These are phyloP conservation scores for Malacosoma neustria DNA, from an alignment of 2,888 invertebrate genomes.

Conservation along the genomic window DNA sequence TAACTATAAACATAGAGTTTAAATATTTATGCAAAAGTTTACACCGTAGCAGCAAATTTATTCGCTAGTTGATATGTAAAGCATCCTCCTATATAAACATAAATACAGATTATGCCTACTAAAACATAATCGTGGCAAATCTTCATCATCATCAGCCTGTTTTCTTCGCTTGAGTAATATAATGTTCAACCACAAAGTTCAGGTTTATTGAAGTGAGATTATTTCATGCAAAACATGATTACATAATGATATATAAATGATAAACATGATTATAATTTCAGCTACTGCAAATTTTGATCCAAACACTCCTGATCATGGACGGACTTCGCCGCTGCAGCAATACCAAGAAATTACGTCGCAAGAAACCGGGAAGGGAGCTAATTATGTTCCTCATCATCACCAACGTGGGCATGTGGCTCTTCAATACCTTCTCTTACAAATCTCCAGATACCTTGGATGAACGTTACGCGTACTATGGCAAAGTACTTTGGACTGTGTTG, in stretches of 20 bases:
- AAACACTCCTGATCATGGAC: slow-evolving; percentile 83
- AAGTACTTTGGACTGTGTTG: slow-evolving; percentile 81
- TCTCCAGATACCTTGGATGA: slow-evolving; percentile 65
- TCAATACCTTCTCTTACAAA: slow-evolving; percentile 79
- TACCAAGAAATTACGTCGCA: slow-evolving; percentile 72
- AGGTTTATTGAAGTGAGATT: background rate
- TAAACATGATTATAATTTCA: slow-evolving; percentile 27
- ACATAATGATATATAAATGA: background rate
- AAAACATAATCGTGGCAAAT: no score
- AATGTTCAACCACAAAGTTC: no score
- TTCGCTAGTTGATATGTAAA: no score
- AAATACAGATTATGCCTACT: no score
- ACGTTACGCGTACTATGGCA: slow-evolving; percentile 81
- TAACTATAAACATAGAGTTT: no score
- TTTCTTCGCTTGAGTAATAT: no score
- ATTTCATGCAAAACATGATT: background rate
- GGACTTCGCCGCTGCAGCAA: slow-evolving; percentile 84
- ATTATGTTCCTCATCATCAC: slow-evolving; percentile 84
- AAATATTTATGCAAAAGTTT: no score
- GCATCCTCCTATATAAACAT: no score
- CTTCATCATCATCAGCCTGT: no score
- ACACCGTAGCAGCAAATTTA: no score
- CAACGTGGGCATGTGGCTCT: slow-evolving; percentile 86
- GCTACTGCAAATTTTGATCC: slow-evolving; percentile 82
- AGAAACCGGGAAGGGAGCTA: slow-evolving; percentile 84